Evolutionary conservation across 2,888 invertebrate species (phyloP).

Genomic region (Dicranocentrus wangi): DNA sequence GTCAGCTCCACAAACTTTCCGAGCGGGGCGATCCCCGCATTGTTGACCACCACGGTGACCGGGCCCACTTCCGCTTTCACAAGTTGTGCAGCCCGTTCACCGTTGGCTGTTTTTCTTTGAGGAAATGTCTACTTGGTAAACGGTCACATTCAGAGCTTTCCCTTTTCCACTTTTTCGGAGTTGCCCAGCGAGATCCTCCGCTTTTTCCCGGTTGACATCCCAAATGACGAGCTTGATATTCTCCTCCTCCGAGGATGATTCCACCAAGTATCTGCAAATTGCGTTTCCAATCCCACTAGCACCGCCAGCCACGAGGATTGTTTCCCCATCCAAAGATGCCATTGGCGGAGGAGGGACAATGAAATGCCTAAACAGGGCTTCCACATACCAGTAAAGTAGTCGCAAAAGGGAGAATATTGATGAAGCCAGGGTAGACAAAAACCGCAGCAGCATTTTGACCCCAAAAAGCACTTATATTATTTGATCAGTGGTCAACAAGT

Average conservation of each 20-base stretch:
- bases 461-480: too few relatives aligned
- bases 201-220: constrained; percentile 79
- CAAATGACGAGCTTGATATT: constrained; percentile 81
- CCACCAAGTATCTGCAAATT: constrained; percentile 79
- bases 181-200: constrained; percentile 76
- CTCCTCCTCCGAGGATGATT: constrained; percentile 66
- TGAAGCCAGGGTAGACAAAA: too few relatives aligned
- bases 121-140: constrained; percentile 79
- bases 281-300: constrained; percentile 82
- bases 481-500: too few relatives aligned
- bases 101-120: constrained; percentile 76
- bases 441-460: too few relatives aligned
- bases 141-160: constrained; percentile 77
- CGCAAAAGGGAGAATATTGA: not conserved
- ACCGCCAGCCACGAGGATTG: constrained; percentile 77
- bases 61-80: constrained; percentile 43
- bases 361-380: constrained; percentile 19
- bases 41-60: constrained; percentile 62
- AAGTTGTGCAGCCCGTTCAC: not conserved
- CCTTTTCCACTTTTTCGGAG: constrained; percentile 75
- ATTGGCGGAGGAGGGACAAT: constrained; percentile 39
- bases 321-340: constrained; percentile 37
- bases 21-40: constrained; percentile 53
- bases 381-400: constrained; percentile 6
- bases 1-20: constrained; percentile 38